Percentiles rank a stretch among this genome's conserved stretches.
Evolutionary conservation across 2,888 invertebrate genomes (phyloP).

Genomic region (Epistrophe grossulariae): DNA sequence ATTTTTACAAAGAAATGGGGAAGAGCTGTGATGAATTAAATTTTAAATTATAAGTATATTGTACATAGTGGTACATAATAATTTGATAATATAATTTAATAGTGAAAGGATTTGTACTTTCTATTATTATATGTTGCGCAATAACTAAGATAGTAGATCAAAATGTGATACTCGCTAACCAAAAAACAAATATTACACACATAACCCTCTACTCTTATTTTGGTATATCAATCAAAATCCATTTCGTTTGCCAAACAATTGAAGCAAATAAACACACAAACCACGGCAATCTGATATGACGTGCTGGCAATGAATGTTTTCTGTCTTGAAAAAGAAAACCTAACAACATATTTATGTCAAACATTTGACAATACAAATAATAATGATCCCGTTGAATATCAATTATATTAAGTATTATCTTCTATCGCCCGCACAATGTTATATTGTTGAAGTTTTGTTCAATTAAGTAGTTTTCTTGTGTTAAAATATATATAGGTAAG

Average conservation of each 20-base stretch:
- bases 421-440: conserved; percentile 5
- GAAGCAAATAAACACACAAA: not conserved
- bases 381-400: conserved; percentile 45
- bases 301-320: not conserved
- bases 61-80: conserved; percentile 23
- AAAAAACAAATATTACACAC: not conserved
- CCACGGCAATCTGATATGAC: not conserved
- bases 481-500: not conserved
- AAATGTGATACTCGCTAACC: conserved; percentile 4
- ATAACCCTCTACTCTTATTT: not conserved
- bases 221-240: not conserved
- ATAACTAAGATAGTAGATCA: conserved; percentile 25
- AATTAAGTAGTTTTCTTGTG: conserved; percentile 32
- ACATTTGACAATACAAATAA: conserved; percentile 43
- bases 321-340: conserved; percentile 26
- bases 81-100: conserved; percentile 20
- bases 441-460: not conserved
- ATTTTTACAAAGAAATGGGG: not conserved
- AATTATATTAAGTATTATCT: not conserved
- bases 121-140: conserved; percentile 23
- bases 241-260: conserved; percentile 7
- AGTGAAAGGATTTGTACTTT: conserved; percentile 53
- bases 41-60: conserved; percentile 32
- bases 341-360: conserved; percentile 56
- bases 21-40: conserved; percentile 13